Evolutionary conservation across 2,888 invertebrate genomes (phyloP), one percentile per base, ranked within the genome.

Genomic region (Drosophila nr. perissopoda): DNA sequence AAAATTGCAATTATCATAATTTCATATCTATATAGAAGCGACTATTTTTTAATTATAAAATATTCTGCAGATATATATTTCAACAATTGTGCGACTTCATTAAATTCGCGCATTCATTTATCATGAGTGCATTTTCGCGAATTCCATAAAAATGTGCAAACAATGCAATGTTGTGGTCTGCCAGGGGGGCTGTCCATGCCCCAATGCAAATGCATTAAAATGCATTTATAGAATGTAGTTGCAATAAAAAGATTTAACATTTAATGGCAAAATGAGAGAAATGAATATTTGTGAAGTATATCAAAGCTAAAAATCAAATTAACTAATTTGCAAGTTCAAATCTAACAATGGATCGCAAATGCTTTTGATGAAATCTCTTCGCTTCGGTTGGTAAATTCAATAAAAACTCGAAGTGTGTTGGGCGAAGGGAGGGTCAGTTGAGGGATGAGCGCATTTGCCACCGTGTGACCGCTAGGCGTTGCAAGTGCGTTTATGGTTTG

Each of bases 401-500:
- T 78, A 73, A 64, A 69, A 73, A 70, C 65, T 48, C 58, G 21
- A 16, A 27, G 49, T 33, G 56, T 40, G 40, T 21, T 48, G n/a
- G 5, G 7, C n/a, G 25, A 18, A 42, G 10, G n/a, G 4, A 11
- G 7, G 21, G 16, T 6, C 16, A n/a, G 48, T 21, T 69, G 21
- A 18, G 29, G 36, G 18, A 29, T 52, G 29, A 63, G 73, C 70
- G 73, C 73, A 77, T 69, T 74, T 60, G 68, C 73, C 68, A 60
- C 56, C 88, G 68, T 78, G 78, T 76, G 82, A 78, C 78, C 78
- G 59, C 80, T 76, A 53, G 73, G 72, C 75, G 73, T 64, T 85
- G 87, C 90, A 88, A 91, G 89, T 90, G 91, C 91, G 89, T 91
- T 91, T 91, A 91, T 92, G 91, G 91, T 92, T 91, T 92, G 88